Percentiles rank a stretch among this genome's conserved stretches.
These are phyloP conservation scores for Netelia melanura DNA, from an alignment of 2,888 invertebrate species.

Conservation along the genomic window DNA sequence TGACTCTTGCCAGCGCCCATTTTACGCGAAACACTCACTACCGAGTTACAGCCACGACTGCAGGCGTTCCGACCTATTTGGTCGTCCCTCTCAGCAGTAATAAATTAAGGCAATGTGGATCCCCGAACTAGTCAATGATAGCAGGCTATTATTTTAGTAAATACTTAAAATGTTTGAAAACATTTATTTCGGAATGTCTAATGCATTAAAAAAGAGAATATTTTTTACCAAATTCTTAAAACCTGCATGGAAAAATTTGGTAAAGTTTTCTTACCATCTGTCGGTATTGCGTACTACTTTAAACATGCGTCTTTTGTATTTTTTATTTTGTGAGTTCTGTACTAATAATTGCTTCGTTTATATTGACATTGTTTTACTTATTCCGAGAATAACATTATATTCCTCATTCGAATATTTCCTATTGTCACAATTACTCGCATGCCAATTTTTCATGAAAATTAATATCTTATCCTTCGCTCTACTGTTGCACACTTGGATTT, in stretches of 20 bases:
- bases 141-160: too few relatives aligned
- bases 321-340: not conserved
- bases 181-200: too few relatives aligned
- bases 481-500: too few relatives aligned
- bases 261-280: too few relatives aligned
- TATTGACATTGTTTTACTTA: not conserved
- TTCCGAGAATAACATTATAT: not conserved
- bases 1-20: slow-evolving; percentile 95
- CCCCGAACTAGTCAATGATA: not conserved
- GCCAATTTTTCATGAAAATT: slow-evolving; percentile 3
- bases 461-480: not conserved
- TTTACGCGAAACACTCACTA: slow-evolving; percentile 66
- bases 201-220: too few relatives aligned
- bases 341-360: not conserved
- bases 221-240: too few relatives aligned
- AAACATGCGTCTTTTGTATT: not conserved
- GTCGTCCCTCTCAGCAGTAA: slow-evolving; percentile 33
- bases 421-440: not conserved
- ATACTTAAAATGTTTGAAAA: too few relatives aligned
- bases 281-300: too few relatives aligned
- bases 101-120: not conserved
- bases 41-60: slow-evolving; percentile 50
- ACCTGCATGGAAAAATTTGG: too few relatives aligned
- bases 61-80: slow-evolving; percentile 32
- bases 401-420: not conserved